These are phyloP conservation scores for Mantis religiosa DNA, from an alignment of 2,888 invertebrate genomes.

Conservation along the genomic window DNA sequence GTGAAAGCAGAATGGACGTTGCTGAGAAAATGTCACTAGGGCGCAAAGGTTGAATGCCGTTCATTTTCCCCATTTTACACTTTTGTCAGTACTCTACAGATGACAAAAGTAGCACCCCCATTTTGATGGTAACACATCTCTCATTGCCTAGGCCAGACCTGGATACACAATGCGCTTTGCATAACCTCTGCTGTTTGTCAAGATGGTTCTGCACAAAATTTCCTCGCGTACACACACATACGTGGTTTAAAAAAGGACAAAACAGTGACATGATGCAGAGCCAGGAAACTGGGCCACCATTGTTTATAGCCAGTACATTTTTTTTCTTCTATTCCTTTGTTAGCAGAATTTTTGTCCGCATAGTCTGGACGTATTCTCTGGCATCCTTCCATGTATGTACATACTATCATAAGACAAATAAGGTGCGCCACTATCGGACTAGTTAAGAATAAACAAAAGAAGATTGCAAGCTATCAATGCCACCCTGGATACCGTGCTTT, in stretches of 20 bases:
- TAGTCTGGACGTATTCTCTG: not conserved
- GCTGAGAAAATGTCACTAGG: too few relatives aligned
- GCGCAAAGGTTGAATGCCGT: too few relatives aligned
- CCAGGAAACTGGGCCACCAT: not conserved
- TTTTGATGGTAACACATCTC: too few relatives aligned
- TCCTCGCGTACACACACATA: not conserved
- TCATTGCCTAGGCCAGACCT: too few relatives aligned
- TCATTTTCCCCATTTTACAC: too few relatives aligned
- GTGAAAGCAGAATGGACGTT: too few relatives aligned
- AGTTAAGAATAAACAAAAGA: not conserved
- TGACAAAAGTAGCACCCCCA: too few relatives aligned
- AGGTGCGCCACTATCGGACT: not conserved
- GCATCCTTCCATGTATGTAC: not conserved
- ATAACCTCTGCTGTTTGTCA: not conserved
- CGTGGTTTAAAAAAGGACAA: not conserved
- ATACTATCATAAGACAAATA: not conserved
- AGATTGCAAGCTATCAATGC: not conserved
- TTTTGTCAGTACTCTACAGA: too few relatives aligned
- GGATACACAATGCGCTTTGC: not conserved
- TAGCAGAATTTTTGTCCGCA: not conserved
- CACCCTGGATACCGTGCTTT: too few relatives aligned
- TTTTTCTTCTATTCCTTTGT: not conserved
- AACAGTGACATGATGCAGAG: not conserved
- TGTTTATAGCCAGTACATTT: not conserved
- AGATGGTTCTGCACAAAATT: not conserved